Base-by-base conservation (phyloP, 2,113 vertebrate species). In the Gadus macrocephalus region DNA sequence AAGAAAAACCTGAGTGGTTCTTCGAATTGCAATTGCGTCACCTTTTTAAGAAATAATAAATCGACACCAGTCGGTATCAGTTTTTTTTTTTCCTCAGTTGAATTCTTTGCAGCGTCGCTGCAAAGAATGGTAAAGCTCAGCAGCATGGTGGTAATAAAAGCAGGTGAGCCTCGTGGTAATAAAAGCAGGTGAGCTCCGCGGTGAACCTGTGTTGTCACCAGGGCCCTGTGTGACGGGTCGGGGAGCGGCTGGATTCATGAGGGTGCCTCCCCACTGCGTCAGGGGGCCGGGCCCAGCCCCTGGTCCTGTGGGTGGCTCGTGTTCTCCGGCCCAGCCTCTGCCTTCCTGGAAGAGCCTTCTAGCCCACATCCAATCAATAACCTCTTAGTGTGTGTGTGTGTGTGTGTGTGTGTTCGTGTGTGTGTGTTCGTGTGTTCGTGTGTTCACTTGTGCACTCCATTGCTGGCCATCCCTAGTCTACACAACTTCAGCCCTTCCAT, bases 291-390 rank as follows among this genome's bases (percentile, higher is more conserved):
- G 2, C 22, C 19, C 35, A 25, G 19, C 27, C 31, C 5, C 15
- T 49, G 5, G 55, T 73, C 61, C 53, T 71, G 27, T 28, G 6
- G 62, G 38, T 65, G 55, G 73, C 79, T 79, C 69, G 53, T 5
- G 68, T 76, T 66, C 55, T 74, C 69, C 2, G 0, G 28, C 60
- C 74, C 27, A 62, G 71, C 66, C 77, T 0, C 1, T 64, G 64
- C 64, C 64, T 84, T 82, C 77, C 76, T 76, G 77, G 74, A 82
- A 81, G 19, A 16, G 28, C 66, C 1, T 56, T 68, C 78, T 77
- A 70, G 80, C 73, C 77, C 69, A 76, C 77, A 0, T 19, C 42
- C 79, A 78, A 80, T 73, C 8, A 82, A 79, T 53, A 78, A 61
- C 19, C 35, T 64, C 25, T 64, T 61, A 68, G 20, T 63, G 12